A percentile compares a stretch with the other conserved stretches of the same genome.
Conservation (phyloP, 1,140 invertebrate genomes). For the Laupala kohalensis region DNA sequence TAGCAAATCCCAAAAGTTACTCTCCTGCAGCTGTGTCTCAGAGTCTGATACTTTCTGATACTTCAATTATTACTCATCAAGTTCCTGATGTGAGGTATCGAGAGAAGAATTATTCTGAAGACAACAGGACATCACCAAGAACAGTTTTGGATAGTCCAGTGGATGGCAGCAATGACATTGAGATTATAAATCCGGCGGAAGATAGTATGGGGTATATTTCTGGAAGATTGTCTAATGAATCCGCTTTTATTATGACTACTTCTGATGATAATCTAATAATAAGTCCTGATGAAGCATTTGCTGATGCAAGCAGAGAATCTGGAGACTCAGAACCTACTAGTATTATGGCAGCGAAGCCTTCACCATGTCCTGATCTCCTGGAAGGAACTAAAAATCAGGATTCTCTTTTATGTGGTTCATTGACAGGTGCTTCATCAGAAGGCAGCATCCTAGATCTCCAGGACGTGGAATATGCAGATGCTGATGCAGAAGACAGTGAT, state of each 20-base stretch:
- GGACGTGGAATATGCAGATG: slow-evolving; percentile 38
- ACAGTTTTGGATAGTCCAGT: background rate
- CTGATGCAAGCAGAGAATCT: background rate
- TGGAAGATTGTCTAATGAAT: background rate
- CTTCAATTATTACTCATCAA: no score
- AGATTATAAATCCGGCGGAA: background rate
- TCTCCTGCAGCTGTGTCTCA: no score
- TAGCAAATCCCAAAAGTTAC: background rate
- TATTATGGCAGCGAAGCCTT: background rate
- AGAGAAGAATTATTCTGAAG: background rate
- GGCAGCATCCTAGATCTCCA: slow-evolving; percentile 31
- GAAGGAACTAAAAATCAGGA: background rate
- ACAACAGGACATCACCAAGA: background rate
- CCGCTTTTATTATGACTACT: slow-evolving; percentile 1
- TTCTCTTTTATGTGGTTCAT: background rate
- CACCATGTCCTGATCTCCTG: background rate
- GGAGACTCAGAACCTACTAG: background rate
- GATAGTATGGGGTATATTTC: background rate
- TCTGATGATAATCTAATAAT: background rate
- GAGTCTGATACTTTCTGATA: no score
- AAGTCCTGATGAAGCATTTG: background rate
- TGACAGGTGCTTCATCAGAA: slow-evolving; percentile 18
- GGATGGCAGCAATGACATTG: background rate
- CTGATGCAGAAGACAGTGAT: slow-evolving; percentile 32
- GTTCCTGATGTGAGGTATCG: background rate